Evolutionary conservation across 1,140 invertebrate genomes (phyloP).

Genomic region (Trichogramma pretiosum): DNA sequence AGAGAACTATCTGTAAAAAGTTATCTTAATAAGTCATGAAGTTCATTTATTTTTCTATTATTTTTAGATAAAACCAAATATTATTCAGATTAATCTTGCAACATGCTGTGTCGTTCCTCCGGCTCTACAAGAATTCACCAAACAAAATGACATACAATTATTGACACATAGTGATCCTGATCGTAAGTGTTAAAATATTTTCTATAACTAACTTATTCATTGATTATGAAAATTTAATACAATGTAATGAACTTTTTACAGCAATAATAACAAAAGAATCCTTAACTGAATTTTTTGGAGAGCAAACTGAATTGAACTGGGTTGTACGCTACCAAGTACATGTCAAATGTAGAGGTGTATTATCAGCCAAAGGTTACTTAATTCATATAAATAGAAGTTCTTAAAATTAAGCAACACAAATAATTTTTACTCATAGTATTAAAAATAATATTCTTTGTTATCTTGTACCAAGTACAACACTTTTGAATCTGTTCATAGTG

Average conservation of each 20-base stretch:
- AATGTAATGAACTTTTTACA: too few relatives aligned
- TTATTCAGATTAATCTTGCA: constrained; percentile 91
- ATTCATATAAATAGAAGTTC: constrained; percentile 38
- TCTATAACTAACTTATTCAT: background rate
- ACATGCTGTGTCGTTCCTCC: constrained; percentile 93
- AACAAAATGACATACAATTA: constrained; percentile 82
- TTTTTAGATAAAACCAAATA: constrained; percentile 69
- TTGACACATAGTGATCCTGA: constrained; percentile 90
- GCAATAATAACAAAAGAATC: constrained; percentile 29
- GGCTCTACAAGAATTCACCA: constrained; percentile 80
- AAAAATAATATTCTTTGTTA: too few relatives aligned
- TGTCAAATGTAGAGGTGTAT: constrained; percentile 80
- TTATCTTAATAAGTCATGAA: background rate
- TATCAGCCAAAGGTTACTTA: constrained; percentile 78
- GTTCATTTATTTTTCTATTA: background rate
- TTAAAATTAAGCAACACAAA: too few relatives aligned
- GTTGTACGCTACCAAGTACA: constrained; percentile 75
- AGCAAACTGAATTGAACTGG: constrained; percentile 53
- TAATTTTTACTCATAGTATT: too few relatives aligned
- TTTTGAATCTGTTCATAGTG: too few relatives aligned
- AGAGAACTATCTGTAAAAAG: constrained; percentile 16
- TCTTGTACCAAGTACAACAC: too few relatives aligned
- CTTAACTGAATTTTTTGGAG: constrained; percentile 46
- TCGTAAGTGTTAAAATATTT: constrained; percentile 48
- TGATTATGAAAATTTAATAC: background rate